Percentiles rank a stretch among this genome's conserved stretches.
Conservation (phyloP, 2,113 vertebrate genomes). For the Campylorhamphus procurvoides region DNA sequence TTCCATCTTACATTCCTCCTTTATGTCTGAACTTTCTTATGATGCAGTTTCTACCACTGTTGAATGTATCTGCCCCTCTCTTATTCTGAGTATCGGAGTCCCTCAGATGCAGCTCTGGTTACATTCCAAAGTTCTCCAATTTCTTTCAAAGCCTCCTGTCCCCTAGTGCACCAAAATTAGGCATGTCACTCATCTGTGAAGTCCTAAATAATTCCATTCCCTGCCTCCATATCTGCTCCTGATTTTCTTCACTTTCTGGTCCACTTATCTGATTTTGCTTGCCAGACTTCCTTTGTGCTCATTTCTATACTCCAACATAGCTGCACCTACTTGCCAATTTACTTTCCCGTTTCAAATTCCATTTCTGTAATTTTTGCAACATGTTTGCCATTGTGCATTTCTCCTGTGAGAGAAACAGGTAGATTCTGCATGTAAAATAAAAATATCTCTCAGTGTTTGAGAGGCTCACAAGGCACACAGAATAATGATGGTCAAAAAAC, state of each 20-base stretch:
- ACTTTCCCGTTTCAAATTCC: neutral
- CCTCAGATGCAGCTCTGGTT: neutral
- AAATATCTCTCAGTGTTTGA: neutral
- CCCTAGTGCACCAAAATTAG: slow-evolving; percentile 24
- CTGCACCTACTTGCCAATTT: neutral
- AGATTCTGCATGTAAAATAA: neutral
- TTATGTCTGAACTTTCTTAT: neutral
- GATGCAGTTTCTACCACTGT: neutral
- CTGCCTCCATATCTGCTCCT: neutral
- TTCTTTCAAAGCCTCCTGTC: slow-evolving; percentile 30
- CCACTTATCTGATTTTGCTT: neutral
- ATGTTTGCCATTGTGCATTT: neutral
- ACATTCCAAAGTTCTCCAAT: slow-evolving; percentile 17
- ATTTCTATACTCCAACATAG: neutral
- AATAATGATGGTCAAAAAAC: neutral
- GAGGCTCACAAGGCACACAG: neutral
- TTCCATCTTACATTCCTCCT: neutral
- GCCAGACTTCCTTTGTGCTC: neutral
- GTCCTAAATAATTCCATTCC: slow-evolving; percentile 2
- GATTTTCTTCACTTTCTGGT: slow-evolving; percentile 4
- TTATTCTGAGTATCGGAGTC: neutral
- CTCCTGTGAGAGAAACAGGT: neutral
- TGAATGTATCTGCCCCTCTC: neutral
- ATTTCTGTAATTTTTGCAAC: neutral
- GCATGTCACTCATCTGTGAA: slow-evolving; percentile 16